Conservation (phyloP, 2,888 invertebrate genomes). For the Matsumyia berberina region DNA sequence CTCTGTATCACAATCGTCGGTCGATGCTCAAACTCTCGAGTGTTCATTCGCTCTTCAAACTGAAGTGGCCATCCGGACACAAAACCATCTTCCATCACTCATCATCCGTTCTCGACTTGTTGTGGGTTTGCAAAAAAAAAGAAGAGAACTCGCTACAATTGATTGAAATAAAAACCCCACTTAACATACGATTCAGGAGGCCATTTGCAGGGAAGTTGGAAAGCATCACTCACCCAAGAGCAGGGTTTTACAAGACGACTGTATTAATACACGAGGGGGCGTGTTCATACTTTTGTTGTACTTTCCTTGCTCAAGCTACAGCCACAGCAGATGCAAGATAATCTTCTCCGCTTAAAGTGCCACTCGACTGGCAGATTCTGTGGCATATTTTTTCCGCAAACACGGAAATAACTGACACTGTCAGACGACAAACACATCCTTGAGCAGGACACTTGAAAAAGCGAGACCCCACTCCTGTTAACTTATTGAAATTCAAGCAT, state of each 20-base stretch:
- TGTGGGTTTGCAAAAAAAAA: conserved; percentile 7
- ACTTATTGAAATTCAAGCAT: conserved; percentile 74
- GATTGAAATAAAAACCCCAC: conserved; percentile 73
- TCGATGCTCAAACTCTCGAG: conserved; percentile 43
- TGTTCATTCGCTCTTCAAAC: conserved; percentile 44
- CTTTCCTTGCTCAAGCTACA: conserved; percentile 45
- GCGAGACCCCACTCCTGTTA: conserved; percentile 26
- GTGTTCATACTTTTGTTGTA: conserved; percentile 70
- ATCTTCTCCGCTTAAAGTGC: conserved; percentile 69
- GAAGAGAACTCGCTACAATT: conserved; percentile 52
- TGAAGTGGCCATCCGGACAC: conserved; percentile 40
- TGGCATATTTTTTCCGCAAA: conserved; percentile 61
- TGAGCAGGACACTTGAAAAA: conserved; percentile 62
- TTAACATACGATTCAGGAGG: conserved; percentile 70
- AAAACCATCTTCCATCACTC: conserved; percentile 62
- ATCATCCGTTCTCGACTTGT: conserved; percentile 59
- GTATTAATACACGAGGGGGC: conserved; percentile 54
- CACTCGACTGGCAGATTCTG: conserved; percentile 63
- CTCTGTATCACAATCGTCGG: conserved; percentile 37
- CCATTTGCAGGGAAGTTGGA: conserved; percentile 72
- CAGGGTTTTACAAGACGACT: conserved; percentile 32
- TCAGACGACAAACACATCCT: conserved; percentile 72
- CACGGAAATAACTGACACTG: conserved; percentile 75
- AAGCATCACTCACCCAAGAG: conserved; percentile 41
- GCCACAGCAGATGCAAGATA: conserved; percentile 56